Evolutionary conservation across 2,113 vertebrate genomes (phyloP).

Genomic region (Polyodon spathula): DNA sequence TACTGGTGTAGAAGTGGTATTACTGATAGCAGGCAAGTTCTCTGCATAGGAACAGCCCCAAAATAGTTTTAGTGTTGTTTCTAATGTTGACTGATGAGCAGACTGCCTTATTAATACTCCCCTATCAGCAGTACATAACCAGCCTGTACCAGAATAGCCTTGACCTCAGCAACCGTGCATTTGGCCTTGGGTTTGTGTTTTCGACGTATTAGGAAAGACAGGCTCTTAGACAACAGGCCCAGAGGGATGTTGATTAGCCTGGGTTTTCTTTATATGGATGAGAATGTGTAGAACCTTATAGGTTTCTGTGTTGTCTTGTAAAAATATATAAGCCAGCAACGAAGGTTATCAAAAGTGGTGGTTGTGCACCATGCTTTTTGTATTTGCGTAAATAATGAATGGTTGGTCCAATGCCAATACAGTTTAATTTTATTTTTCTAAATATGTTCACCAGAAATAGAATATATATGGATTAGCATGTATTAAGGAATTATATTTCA

Average conservation of each 20-base stretch:
- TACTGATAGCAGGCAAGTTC: slow-evolving; percentile 50
- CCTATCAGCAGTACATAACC: slow-evolving; percentile 67
- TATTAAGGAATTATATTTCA: too few species aligned
- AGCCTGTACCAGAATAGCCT: slow-evolving; percentile 78
- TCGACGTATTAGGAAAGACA: slow-evolving; percentile 75
- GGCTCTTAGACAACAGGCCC: slow-evolving; percentile 21
- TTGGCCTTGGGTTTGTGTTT: slow-evolving; percentile 40
- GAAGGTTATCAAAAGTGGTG: too few species aligned
- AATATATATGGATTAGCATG: too few species aligned
- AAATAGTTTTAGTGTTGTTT: slow-evolving; percentile 77
- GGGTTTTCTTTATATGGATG: too few species aligned
- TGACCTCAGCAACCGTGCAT: slow-evolving; percentile 67
- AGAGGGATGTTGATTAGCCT: slow-evolving; percentile 37
- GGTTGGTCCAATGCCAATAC: too few species aligned
- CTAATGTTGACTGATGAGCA: slow-evolving; percentile 78
- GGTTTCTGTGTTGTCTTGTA: too few species aligned
- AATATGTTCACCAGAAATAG: too few species aligned
- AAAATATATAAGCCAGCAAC: too few species aligned
- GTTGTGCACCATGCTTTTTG: too few species aligned
- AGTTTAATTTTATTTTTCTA: too few species aligned
- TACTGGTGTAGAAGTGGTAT: slow-evolving; percentile 18
- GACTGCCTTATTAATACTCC: slow-evolving; percentile 75
- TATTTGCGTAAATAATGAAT: too few species aligned
- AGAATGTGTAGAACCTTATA: too few species aligned
- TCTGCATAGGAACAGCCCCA: slow-evolving; percentile 64